Percentiles rank a stretch among this genome's conserved stretches.
Evolutionary conservation across 2,888 invertebrate genomes (phyloP).

Genomic region (Parthenolecanium corni): DNA sequence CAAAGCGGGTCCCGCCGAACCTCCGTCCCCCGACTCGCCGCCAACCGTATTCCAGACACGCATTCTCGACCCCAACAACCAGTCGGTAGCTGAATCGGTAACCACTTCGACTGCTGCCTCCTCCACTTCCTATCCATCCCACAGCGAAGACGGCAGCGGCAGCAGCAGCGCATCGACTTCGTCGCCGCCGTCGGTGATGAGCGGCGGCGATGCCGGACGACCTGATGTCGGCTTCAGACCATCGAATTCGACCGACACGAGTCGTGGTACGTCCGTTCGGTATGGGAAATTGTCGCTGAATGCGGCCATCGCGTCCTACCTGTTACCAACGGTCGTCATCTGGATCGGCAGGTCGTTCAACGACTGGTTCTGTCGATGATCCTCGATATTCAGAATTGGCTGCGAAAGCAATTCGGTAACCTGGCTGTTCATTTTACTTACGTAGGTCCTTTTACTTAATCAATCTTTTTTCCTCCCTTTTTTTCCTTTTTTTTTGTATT

Average conservation of each 20-base stretch:
- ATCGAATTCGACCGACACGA: slow-evolving; percentile 15
- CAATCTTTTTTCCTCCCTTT: neutral
- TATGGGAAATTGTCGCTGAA: slow-evolving; percentile 43
- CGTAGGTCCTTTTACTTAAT: neutral
- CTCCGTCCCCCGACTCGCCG: neutral
- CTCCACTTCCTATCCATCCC: too few relatives aligned
- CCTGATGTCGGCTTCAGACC: neutral
- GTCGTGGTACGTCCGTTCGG: neutral
- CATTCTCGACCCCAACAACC: too few relatives aligned
- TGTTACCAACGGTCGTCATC: slow-evolving; percentile 68
- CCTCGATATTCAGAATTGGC: neutral
- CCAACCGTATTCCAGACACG: neutral
- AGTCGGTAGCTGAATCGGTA: too few relatives aligned
- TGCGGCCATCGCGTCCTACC: slow-evolving; percentile 57
- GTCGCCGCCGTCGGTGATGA: neutral
- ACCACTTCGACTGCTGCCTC: too few relatives aligned
- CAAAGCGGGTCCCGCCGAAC: too few relatives aligned
- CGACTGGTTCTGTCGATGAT: slow-evolving; percentile 45
- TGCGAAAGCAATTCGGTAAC: too few relatives aligned
- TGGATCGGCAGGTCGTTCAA: slow-evolving; percentile 75
- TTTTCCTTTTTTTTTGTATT: neutral
- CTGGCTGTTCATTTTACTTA: neutral
- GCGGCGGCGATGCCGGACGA: neutral
- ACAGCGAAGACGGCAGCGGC: neutral
- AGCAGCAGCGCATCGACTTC: neutral